These are phyloP conservation scores for Galeopsomyia nigrocyanea DNA, from an alignment of 2,888 invertebrate genomes.

Conservation along the genomic window DNA sequence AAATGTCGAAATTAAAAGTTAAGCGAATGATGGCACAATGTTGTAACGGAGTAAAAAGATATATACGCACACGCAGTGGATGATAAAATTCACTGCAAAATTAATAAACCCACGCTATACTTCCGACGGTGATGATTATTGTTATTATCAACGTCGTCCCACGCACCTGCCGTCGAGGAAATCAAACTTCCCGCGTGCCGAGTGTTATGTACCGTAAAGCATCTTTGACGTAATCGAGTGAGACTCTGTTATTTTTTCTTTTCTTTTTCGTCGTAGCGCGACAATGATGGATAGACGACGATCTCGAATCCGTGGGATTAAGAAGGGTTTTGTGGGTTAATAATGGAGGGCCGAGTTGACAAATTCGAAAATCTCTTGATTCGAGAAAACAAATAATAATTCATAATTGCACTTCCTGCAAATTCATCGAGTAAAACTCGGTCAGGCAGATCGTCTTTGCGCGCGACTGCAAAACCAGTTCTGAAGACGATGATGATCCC, in stretches of 20 bases:
- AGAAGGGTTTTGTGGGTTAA: too few species aligned
- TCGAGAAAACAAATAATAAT: too few species aligned
- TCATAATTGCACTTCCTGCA: too few species aligned
- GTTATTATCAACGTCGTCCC: conserved; percentile 17
- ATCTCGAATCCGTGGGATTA: not conserved
- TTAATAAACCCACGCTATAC: not conserved
- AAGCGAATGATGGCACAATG: too few species aligned
- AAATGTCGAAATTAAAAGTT: too few species aligned
- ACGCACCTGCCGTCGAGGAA: conserved; percentile 6
- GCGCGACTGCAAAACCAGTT: too few species aligned
- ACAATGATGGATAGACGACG: conserved; percentile 21
- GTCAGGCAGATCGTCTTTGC: too few species aligned
- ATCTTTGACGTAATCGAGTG: conserved; percentile 29
- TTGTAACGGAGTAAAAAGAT: too few species aligned
- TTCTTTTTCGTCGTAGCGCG: conserved; percentile 9
- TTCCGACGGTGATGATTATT: not conserved
- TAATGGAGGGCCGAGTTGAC: too few species aligned
- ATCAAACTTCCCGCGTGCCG: not conserved
- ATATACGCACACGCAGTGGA: not conserved
- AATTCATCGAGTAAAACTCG: too few species aligned
- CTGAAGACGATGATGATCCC: conserved; percentile 2
- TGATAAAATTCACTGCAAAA: not conserved
- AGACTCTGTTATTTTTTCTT: too few species aligned
- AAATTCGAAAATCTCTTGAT: too few species aligned
- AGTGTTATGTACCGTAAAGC: conserved; percentile 23